Base-by-base conservation (phyloP, 2,797 vertebrate genomes). In the Bufotes viridis region DNA sequence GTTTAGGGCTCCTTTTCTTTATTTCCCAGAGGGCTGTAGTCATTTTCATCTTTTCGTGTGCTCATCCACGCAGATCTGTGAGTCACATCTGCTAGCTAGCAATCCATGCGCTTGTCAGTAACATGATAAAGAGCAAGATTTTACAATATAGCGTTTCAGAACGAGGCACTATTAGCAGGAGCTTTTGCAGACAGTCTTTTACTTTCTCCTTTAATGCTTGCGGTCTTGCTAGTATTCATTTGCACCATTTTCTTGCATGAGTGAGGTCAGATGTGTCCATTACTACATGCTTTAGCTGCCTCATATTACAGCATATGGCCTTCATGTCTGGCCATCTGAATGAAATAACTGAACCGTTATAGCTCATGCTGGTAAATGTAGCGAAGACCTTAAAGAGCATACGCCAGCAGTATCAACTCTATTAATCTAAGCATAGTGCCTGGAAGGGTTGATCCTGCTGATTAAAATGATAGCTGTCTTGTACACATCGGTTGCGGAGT, bases 81-180 rank as follows among this genome's bases (percentile, higher is more conserved):
- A 51, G 75, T 79, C 76, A 86, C 85, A 86, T 87, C 63, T 87
- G 78, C 69, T 87, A 49, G 61, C 76, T 69, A 78, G 42, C 15
- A 85, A 55, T 85, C 61, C 22, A 24, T 58, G 34, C 18, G 26
- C 53, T 42, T 55, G 79, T 86, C 20, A 60, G 29, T 76, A 61
- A 34, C n/a, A 70, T 20, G 53, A 67, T 49, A 53, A 17, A 82
- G 42, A 67, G n/a, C 49, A 26, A 11, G 51, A 81, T 82, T 53
- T 82, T 17, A 57, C 13, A 78, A 55, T 55, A 78, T 53, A 55
- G 49, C 14, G 1, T 5, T 82, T n/a, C 24, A 51, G n/a, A 69
- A 29, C 72, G 12, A 58, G 6, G 10, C 18, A 13, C 10, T 13
- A 24, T 26, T 24, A 10, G 34, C 34, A 42, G 18, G 22, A 57